Evolutionary conservation across 2,113 vertebrate species (phyloP).

Genomic region (Zosterops borbonicus): DNA sequence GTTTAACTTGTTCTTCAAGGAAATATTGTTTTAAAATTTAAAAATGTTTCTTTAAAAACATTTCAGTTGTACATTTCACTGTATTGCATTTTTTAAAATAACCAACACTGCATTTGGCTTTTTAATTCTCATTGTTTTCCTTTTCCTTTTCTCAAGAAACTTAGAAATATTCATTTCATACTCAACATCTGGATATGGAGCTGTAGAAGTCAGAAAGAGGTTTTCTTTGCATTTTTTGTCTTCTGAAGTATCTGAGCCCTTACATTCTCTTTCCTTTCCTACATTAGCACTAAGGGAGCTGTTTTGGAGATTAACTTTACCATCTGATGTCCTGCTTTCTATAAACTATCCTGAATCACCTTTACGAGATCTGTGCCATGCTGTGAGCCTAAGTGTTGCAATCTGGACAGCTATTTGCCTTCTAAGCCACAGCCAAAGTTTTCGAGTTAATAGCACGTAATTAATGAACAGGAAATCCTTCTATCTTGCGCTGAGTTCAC

Average conservation of each 20-base stretch:
- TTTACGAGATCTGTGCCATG: not conserved
- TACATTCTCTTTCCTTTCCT: not conserved
- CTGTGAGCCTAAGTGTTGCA: conserved; percentile 12
- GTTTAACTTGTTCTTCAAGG: not conserved
- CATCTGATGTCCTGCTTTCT: conserved; percentile 1
- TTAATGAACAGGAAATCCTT: not conserved
- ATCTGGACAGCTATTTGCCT: not conserved
- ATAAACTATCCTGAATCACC: not conserved
- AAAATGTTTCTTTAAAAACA: not conserved
- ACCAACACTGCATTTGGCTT: not conserved
- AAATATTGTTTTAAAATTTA: not conserved
- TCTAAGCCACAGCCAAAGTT: not conserved
- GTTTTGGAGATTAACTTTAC: not conserved
- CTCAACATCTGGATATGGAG: not conserved
- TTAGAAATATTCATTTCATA: not conserved
- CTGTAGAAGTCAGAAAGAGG: not conserved
- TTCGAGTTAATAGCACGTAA: not conserved
- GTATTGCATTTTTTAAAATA: not conserved
- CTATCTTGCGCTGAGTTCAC: not conserved
- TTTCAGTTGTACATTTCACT: not conserved
- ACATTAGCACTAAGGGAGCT: not conserved
- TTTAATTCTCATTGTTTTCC: not conserved
- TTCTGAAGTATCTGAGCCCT: not conserved
- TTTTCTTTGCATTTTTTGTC: not conserved
- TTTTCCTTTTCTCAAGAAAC: not conserved